Evolutionary conservation across 2,888 invertebrate species (phyloP).

Genomic region (Patella caerulea): DNA sequence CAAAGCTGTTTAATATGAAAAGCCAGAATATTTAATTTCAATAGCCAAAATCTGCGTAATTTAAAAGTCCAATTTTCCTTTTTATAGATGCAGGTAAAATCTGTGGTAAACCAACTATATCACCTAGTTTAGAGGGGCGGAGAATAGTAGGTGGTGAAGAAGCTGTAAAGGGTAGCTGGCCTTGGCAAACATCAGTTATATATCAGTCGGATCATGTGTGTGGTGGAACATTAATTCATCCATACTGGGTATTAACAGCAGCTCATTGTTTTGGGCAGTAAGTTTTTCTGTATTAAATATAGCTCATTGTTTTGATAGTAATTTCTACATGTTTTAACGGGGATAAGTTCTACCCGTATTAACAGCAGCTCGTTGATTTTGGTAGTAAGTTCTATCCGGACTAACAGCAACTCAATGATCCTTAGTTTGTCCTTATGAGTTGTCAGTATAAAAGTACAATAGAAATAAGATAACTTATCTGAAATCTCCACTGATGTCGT

Average conservation of each 20-base stretch:
- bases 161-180: constrained; percentile 66
- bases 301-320: no score
- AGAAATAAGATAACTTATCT: no score
- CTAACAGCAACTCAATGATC: no score
- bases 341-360: no score
- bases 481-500: no score
- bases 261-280: constrained; percentile 62
- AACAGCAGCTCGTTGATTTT: no score
- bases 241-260: constrained; percentile 57
- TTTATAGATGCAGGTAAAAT: not conserved
- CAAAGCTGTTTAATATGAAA: not conserved
- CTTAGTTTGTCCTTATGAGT: no score
- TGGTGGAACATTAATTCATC: constrained; percentile 53
- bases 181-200: constrained; percentile 67
- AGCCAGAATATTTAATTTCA: no score
- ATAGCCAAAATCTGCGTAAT: no score
- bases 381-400: no score
- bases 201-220: constrained; percentile 57
- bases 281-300: not conserved
- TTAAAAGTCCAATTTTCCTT: not conserved
- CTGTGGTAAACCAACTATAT: constrained; percentile 49
- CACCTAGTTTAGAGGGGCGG: constrained; percentile 38
- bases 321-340: no score
- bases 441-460: no score
- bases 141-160: constrained; percentile 69